Conservation (phyloP, 2,888 invertebrate species). For the Miltochrista miniata region DNA sequence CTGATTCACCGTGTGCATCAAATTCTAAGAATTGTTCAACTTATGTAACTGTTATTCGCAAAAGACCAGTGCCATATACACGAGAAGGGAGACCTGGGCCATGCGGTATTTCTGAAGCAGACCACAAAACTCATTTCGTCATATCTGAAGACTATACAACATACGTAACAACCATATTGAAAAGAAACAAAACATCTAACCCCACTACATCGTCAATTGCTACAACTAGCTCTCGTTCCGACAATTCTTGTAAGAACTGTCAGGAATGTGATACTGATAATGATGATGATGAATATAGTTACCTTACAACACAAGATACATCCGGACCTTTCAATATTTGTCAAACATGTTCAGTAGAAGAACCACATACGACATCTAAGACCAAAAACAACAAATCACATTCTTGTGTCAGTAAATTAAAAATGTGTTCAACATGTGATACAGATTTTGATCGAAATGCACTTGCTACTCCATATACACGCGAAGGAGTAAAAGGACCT, state of each 20-base stretch:
- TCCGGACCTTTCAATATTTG: no score
- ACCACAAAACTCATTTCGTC: not conserved
- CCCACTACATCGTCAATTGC: not conserved
- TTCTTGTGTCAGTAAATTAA: not conserved
- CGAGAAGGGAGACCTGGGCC: slow-evolving; percentile 2
- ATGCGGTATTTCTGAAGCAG: not conserved
- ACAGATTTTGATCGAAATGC: not conserved
- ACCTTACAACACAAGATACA: no score
- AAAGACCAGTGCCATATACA: not conserved
- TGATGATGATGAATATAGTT: no score
- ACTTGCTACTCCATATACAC: not conserved
- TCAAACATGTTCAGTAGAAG: not conserved
- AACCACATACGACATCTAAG: not conserved
- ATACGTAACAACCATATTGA: not conserved
- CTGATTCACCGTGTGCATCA: not conserved
- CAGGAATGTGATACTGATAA: no score
- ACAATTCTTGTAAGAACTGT: not conserved
- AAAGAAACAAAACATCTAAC: not conserved
- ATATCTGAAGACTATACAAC: not conserved
- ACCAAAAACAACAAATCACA: no score
- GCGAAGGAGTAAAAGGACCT: not conserved
- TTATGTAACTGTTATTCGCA: not conserved
- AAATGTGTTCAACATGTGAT: not conserved
- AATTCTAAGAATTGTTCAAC: not conserved
- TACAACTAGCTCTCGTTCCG: not conserved